Base-by-base conservation (phyloP, 2,113 vertebrate genomes). In the Plectropomus leopardus region DNA sequence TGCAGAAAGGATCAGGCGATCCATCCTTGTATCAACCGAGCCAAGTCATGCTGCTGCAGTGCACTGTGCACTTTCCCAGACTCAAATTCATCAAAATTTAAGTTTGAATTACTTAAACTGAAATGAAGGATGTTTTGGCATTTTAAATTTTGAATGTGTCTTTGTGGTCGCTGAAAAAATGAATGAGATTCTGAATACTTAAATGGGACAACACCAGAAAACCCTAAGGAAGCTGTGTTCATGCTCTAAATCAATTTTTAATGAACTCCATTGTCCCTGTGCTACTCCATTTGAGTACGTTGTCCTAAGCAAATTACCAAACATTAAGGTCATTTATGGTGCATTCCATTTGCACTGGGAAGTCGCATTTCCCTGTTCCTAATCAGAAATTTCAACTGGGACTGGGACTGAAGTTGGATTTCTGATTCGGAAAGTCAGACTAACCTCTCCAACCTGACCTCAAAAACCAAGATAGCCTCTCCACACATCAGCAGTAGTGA, bases 181-280 rank as follows among this genome's bases (percentile, higher is more conserved):
- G 7, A 60, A 19, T 44, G 26, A 3, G 23, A 30, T 60, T 55
- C n/a, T 63, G 50, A 75, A 51, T 66, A 32, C 23, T 50, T 50
- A 0, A 64, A 24, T 32, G 44, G 42, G 24, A 51, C 30, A 70
- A 55, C 66, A 55, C 23, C 63, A 45, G 55, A 54, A 69, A 63
- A 63, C 28, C 51, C n/a, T 3, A 1, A 13, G 34, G 50, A 64
- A 55, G 15, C 28, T 36, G 28, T 72, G 42, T 68, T 47, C 17
- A 57, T 68, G 47, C 30, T 26, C 81, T 14, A 61, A 53, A 73
- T 73, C 17, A 2, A 68, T 47, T 40, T 63, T 68, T 24, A 30
- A 68, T 73, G 13, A 32, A 44, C 23, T 32, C 48, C 26, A 26
- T 58, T 64, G 60, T 69, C 28, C 23, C 26, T 50, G 0, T 8